Evolutionary conservation across 2,888 invertebrate genomes (phyloP), one percentile per base, ranked within the genome.

Genomic region (Boloria euphrosyne): DNA sequence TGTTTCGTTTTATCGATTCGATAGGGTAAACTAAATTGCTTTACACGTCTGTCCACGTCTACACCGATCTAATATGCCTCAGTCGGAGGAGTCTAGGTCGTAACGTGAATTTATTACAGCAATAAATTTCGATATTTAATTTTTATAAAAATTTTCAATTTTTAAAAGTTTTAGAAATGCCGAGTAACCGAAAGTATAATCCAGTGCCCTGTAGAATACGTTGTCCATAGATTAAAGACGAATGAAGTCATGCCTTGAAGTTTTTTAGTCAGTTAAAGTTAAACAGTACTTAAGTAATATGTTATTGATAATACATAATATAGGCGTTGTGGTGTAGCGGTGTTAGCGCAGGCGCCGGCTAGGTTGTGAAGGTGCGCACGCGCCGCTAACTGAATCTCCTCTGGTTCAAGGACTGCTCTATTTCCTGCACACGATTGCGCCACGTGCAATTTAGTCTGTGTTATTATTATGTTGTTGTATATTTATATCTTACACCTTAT

Each of bases 381-480:
- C 75, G 79, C 80, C 73, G 77, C 81, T 77, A 78, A 83, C 84
- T 87, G 91, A 90, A 90, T 91, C 91, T 91, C 90, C 84, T 85
- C 84, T 89, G 86, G 88, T 89, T 87, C 88, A 88, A 85, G 85
- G 89, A 89, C 90, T 90, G 91, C 86, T 85, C 83, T 83, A 81
- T 87, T 87, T 87, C 87, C 88, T 86, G 86, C 89, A 90, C 89
- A 89, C 86, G 83, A 86, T 89, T 87, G 89, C 90, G 86, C 84
- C 86, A 83, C 83, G 90, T 92, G 92, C 92, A 91, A 92, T 92
- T 89, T 88, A 89, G 85, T 90, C 90, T 91, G 90, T 91, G 90
- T 90, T 92, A 91, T 89, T 87, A 88, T 88, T 90, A 90, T 83
- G 90, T 92, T 91, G 91, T 92, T 91, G 90, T 91, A 86, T 91